A percentile compares a stretch with the other conserved stretches of the same genome.
These are phyloP conservation scores for Keiferia lycopersicella DNA, from an alignment of 2,888 invertebrate genomes.

Conservation along the genomic window DNA sequence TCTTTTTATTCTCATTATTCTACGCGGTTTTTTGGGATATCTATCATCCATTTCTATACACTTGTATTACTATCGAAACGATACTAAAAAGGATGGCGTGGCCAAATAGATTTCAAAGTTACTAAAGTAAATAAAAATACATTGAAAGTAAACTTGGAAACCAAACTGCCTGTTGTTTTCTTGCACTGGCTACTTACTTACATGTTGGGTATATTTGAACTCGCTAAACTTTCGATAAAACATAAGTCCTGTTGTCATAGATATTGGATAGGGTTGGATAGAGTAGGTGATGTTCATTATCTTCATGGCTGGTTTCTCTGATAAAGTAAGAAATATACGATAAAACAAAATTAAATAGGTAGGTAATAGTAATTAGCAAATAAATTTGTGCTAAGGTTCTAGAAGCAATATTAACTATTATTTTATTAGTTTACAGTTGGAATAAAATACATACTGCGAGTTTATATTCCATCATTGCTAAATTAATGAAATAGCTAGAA, in stretches of 20 bases:
- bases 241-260: no score
- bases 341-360: neutral
- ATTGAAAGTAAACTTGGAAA: no score
- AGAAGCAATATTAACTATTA: neutral
- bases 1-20: slow-evolving; percentile 54
- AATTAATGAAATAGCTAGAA: no score
- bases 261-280: no score
- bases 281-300: no score
- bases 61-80: neutral
- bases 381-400: neutral
- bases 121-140: neutral
- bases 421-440: neutral
- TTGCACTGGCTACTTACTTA: no score
- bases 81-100: slow-evolving; percentile 1
- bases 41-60: slow-evolving; percentile 20
- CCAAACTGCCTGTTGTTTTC: no score
- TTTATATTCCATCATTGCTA: no score
- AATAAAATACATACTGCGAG: neutral
- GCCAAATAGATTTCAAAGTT: slow-evolving; percentile 27
- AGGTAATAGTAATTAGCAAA: neutral
- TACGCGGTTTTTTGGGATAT: slow-evolving; percentile 46
- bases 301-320: no score
- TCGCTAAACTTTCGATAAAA: neutral
- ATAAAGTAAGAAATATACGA: no score
- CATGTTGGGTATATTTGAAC: no score